A percentile compares a stretch with the other conserved stretches of the same genome.
These are phyloP conservation scores for Euwallacea fornicatus DNA, from an alignment of 1,140 invertebrate species.

Conservation along the genomic window DNA sequence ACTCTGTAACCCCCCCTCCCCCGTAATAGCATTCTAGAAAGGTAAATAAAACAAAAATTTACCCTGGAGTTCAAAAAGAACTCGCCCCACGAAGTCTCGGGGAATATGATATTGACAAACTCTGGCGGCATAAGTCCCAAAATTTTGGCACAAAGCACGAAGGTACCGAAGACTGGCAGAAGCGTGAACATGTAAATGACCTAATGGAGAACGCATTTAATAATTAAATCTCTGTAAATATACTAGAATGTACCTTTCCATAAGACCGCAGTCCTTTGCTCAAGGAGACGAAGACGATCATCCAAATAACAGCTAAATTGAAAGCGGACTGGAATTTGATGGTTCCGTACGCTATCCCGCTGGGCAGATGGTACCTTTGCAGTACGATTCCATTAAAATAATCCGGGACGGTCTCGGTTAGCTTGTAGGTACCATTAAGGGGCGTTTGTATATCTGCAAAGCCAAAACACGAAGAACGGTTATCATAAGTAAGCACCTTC, in stretches of 20 bases:
- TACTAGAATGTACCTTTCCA: conserved; percentile 62
- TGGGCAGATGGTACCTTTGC: conserved; percentile 66
- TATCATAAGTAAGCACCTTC: too few species aligned
- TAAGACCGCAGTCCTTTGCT: conserved; percentile 86
- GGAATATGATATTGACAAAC: conserved; percentile 68
- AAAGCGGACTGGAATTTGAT: conserved; percentile 87
- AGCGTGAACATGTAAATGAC: conserved; percentile 73
- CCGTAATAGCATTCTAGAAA: too few species aligned
- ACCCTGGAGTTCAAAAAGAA: conserved; percentile 81
- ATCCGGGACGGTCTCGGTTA: conserved; percentile 77
- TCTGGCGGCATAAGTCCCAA: conserved; percentile 69
- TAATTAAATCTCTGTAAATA: background rate
- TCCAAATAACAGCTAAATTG: conserved; percentile 88
- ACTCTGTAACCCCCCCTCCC: conserved; percentile 58
- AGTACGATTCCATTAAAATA: conserved; percentile 82
- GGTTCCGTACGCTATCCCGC: conserved; percentile 65
- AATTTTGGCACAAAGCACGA: conserved; percentile 73
- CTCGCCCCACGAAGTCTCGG: conserved; percentile 76
- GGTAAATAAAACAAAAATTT: conserved; percentile 37
- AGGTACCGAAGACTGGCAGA: conserved; percentile 70
- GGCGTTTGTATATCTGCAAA: conserved; percentile 44
- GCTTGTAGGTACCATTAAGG: conserved; percentile 59
- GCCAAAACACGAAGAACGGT: conserved; percentile 1
- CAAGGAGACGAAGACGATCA: conserved; percentile 84
- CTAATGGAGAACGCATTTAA: conserved; percentile 7